These are phyloP conservation scores for Agrotis segetum DNA, from an alignment of 2,888 invertebrate genomes.

Conservation along the genomic window DNA sequence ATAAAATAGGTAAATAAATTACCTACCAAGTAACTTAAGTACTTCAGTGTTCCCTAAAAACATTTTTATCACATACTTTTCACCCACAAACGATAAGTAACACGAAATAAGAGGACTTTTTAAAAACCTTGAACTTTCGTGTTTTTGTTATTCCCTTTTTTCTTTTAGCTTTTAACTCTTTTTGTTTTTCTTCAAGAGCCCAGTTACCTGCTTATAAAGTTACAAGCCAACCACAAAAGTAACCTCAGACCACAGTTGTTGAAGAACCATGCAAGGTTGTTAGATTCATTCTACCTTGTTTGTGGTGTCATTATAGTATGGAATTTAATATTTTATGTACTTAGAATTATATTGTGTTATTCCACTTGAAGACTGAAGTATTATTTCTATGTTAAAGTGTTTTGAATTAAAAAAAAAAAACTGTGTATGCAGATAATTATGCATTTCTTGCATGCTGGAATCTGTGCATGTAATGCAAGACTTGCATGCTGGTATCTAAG, in stretches of 20 bases:
- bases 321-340: constrained; percentile 1
- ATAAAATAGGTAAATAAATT: no score
- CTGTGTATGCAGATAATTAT: no score
- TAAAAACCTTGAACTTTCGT: neutral
- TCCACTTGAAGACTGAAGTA: neutral
- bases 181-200: constrained; percentile 15
- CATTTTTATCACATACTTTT: no score
- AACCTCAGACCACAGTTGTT: constrained; percentile 37
- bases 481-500: no score
- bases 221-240: constrained; percentile 39
- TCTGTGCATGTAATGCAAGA: no score
- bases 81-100: no score
- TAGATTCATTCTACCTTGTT: constrained; percentile 5
- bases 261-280: constrained; percentile 16
- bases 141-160: neutral
- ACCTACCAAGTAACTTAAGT: no score
- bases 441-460: no score
- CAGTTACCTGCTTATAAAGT: constrained; percentile 9
- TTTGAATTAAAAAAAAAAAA: no score
- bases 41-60: no score
- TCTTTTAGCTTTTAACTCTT: constrained; percentile 2
- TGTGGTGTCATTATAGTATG: constrained; percentile 17
- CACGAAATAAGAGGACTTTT: neutral
- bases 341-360: neutral
- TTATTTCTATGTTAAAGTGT: no score